Percentiles rank a stretch among this genome's conserved stretches.
Evolutionary conservation across 2,113 vertebrate species (phyloP).

Genomic region (Picathartes gymnocephalus): DNA sequence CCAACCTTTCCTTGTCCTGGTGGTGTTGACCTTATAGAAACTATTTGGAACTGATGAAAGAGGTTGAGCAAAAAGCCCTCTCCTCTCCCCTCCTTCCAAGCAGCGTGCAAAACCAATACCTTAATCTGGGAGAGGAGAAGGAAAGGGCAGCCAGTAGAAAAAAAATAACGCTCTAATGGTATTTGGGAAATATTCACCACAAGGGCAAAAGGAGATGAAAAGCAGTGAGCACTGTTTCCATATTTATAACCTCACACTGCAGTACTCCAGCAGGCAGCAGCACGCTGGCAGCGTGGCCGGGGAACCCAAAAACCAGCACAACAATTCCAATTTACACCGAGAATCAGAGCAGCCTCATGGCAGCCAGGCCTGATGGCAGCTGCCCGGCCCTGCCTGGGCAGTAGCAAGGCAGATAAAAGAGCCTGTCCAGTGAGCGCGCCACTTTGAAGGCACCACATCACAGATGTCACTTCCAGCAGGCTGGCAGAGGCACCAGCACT

Average conservation of each 20-base stretch:
- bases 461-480: background rate
- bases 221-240: conserved; percentile 12
- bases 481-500: background rate
- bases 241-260: background rate
- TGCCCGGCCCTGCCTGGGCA: conserved; percentile 27
- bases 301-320: conserved; percentile 13
- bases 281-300: background rate
- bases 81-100: background rate
- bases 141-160: background rate
- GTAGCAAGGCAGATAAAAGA: conserved; percentile 63
- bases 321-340: conserved; percentile 52
- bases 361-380: conserved; percentile 32
- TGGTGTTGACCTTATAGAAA: background rate
- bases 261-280: conserved; percentile 48
- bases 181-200: background rate
- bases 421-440: background rate
- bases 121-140: background rate
- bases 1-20: background rate
- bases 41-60: background rate
- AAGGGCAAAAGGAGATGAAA: background rate
- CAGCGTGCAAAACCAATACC: background rate
- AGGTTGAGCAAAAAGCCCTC: background rate
- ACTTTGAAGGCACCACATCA: conserved; percentile 41
- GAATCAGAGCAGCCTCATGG: conserved; percentile 36
- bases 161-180: background rate